Conservation (phyloP, 2,113 vertebrate genomes). For the Tetraodon nigroviridis region DNA sequence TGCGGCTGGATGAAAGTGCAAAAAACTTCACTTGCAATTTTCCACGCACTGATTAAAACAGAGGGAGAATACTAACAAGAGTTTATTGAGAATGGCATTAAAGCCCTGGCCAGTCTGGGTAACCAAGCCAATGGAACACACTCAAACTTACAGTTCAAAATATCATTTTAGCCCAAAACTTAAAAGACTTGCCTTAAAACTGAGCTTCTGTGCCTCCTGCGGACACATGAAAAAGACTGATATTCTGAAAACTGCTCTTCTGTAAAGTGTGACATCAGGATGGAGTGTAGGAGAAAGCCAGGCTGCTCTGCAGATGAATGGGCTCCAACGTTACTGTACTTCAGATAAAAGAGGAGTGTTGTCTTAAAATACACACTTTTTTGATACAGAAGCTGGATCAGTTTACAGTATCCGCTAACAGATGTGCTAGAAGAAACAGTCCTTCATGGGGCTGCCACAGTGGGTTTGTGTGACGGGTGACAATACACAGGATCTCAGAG, state of each 20-base stretch:
- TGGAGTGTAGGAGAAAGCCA: constrained; percentile 20
- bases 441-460: constrained; percentile 34
- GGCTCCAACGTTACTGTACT: constrained; percentile 27
- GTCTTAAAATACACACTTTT: constrained; percentile 21
- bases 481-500: no score
- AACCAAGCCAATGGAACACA: no score
- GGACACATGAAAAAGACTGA: no score
- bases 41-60: no score
- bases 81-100: neutral
- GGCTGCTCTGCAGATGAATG: constrained; percentile 36
- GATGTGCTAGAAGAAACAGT: constrained; percentile 18
- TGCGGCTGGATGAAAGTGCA: no score
- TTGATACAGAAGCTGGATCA: constrained; percentile 18
- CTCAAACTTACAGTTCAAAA: no score
- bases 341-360: constrained; percentile 26
- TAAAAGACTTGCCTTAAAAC: no score
- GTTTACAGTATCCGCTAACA: neutral
- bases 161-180: no score
- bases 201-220: no score
- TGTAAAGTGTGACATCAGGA: neutral
- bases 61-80: no score
- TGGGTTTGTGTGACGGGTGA: constrained; percentile 24
- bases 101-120: neutral
- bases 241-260: no score
- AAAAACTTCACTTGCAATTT: no score